Percentiles rank a stretch among this genome's conserved stretches.
Evolutionary conservation across 2,888 invertebrate genomes (phyloP).

Genomic region (Clostera curtula): DNA sequence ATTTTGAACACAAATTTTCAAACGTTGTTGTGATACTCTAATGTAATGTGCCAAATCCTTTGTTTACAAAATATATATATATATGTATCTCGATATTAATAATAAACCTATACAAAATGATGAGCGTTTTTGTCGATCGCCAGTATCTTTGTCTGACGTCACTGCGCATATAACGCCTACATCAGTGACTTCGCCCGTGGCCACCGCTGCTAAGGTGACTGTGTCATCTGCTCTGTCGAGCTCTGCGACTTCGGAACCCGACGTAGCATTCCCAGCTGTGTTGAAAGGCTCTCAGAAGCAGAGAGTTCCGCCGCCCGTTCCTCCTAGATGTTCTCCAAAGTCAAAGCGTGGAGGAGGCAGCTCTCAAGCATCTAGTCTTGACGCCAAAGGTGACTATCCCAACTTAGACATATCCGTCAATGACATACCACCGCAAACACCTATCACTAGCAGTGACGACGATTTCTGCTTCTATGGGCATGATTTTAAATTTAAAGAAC

Average conservation of each 20-base stretch:
- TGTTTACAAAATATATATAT: constrained; percentile 25
- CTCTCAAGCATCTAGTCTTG: constrained; percentile 54
- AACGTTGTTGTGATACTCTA: constrained; percentile 25
- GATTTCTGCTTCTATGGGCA: constrained; percentile 63
- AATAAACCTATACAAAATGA: constrained; percentile 39
- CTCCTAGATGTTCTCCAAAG: constrained; percentile 87
- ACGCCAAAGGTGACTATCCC: constrained; percentile 67
- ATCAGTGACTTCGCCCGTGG: constrained; percentile 61
- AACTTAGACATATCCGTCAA: constrained; percentile 51
- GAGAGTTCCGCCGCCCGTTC: constrained; percentile 91
- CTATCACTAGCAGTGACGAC: constrained; percentile 61
- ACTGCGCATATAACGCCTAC: constrained; percentile 70
- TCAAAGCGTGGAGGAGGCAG: constrained; percentile 70
- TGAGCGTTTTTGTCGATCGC: constrained; percentile 27
- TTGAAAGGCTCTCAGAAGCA: constrained; percentile 83
- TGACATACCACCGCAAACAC: constrained; percentile 55
- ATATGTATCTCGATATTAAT: constrained; percentile 38
- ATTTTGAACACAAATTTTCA: constrained; percentile 44
- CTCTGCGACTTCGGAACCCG: constrained; percentile 59
- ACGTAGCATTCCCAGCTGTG: constrained; percentile 82
- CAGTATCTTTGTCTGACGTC: constrained; percentile 73
- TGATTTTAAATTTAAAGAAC: constrained; percentile 58
- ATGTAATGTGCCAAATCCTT: constrained; percentile 40
- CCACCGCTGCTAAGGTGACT: constrained; percentile 51
- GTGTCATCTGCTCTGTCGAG: constrained; percentile 44